Base-by-base conservation (phyloP, 1,140 invertebrate species). In the Leptopilina clavipes region DNA sequence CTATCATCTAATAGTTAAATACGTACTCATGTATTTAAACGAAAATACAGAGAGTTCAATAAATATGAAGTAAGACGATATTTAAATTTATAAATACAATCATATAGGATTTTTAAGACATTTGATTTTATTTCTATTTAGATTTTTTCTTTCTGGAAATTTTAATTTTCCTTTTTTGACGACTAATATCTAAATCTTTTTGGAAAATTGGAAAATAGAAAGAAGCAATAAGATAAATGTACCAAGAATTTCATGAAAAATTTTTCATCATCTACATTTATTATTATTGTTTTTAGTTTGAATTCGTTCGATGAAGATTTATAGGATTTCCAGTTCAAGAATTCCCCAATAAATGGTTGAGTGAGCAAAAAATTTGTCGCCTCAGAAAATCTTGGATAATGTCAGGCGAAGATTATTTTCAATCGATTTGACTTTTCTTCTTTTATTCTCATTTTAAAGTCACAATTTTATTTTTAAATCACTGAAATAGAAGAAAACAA, bases 71-170 rank as follows among this genome's bases (percentile, higher is more conserved):
- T 31, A 31, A 2, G 1, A 31, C 25, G 25, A 31, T 18, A 37
- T 12, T 25, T 19, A 22, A 48, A 48, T 70, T 70, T 43, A 72
- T 78, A 78, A 75, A 75, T 72, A 77, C 12, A 77, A 72, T 73
- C 65, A 3, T 73, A 25, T 70, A 31, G 22, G 0, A 70, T n/a
- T 59, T 19, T 22, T 14, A 31, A n/a, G 12, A 65, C 19, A 65
- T 17, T 65, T 65, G 0, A 10, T 31, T 17, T 52, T 52, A n/a
- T 14, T 31, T 31, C n/a, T 65, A n/a, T n/a, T 2, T 1, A 31
- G 25, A n/a, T 65, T 40, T 40, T 40, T 8, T 31, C 25, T 31
- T 31, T 31, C n/a, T n/a, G n/a, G n/a, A n/a, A n/a, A n/a, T n/a
- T n/a, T n/a, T n/a, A n/a, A n/a, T n/a, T n/a, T n/a, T n/a, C n/a